Conservation (phyloP, 1,140 invertebrate genomes). For the Glossosoma conforme region DNA sequence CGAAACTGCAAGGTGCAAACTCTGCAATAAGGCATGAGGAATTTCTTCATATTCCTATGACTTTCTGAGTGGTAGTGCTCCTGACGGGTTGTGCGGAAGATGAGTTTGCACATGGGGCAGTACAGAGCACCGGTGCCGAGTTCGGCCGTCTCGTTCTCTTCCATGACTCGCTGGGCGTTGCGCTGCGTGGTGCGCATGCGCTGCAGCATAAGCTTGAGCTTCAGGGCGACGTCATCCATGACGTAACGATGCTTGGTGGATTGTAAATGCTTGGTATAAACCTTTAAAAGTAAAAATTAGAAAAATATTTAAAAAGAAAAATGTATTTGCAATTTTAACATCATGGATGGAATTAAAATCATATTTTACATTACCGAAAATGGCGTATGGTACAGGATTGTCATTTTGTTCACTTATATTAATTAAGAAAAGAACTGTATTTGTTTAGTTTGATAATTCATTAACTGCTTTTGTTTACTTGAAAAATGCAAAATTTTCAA, state of each 20-base stretch:
- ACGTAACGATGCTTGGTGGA: constrained; percentile 63
- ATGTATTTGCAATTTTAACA: too few relatives aligned
- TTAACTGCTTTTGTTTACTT: too few relatives aligned
- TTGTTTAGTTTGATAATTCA: too few relatives aligned
- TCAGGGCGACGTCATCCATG: constrained; percentile 64
- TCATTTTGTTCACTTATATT: too few relatives aligned
- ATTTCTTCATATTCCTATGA: constrained; percentile 75
- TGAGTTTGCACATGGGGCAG: constrained; percentile 73
- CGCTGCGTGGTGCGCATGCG: constrained; percentile 70
- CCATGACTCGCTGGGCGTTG: constrained; percentile 65
- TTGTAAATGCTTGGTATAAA: constrained; percentile 66
- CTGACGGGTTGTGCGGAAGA: constrained; percentile 69
- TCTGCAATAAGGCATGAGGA: constrained; percentile 73
- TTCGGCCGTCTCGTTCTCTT: constrained; percentile 61
- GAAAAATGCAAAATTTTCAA: too few relatives aligned
- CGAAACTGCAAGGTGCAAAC: constrained; percentile 67
- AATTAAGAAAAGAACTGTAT: too few relatives aligned
- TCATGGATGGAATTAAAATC: too few relatives aligned
- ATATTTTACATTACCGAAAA: too few relatives aligned
- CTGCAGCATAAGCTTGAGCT: constrained; percentile 64
- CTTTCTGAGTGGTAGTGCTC: constrained; percentile 70
- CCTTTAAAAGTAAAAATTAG: constrained; percentile 41
- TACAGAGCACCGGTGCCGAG: constrained; percentile 60
- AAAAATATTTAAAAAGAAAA: too few relatives aligned
- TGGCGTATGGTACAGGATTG: too few relatives aligned